Percentiles rank a stretch among this genome's conserved stretches.
Conservation (phyloP, 2,113 vertebrate genomes). For the Raja brachyura region DNA sequence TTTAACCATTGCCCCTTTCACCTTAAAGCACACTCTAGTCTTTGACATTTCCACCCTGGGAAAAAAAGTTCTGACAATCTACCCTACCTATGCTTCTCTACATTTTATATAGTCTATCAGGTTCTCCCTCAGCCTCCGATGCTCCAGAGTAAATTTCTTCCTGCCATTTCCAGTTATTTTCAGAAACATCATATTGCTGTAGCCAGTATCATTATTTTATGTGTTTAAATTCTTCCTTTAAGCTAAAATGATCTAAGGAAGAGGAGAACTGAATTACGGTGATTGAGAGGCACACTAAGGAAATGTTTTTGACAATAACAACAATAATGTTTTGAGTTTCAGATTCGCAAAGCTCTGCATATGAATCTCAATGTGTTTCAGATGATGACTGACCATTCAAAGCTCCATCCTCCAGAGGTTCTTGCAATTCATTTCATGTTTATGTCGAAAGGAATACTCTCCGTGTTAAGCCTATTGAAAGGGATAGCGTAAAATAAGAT, state of each 20-base stretch:
- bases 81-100: too few relatives aligned
- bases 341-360: not conserved
- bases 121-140: too few relatives aligned
- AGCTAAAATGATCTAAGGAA: not conserved
- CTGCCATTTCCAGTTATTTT: not conserved
- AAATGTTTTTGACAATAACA: slow-evolving; percentile 14
- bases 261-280: not conserved
- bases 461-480: slow-evolving; percentile 27
- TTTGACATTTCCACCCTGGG: too few relatives aligned
- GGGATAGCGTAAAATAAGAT: slow-evolving; percentile 8
- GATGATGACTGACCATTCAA: slow-evolving; percentile 29
- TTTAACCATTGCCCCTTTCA: too few relatives aligned
- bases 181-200: not conserved
- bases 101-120: not conserved
- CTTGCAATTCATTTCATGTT: slow-evolving; percentile 33
- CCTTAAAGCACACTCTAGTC: too few relatives aligned
- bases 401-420: slow-evolving; percentile 3
- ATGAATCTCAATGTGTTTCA: slow-evolving; percentile 28
- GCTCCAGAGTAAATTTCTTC: not conserved
- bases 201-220: not conserved
- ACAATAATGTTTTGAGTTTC: slow-evolving; percentile 7
- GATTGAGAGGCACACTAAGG: not conserved
- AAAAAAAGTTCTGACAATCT: too few relatives aligned
- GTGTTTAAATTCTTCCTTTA: not conserved
- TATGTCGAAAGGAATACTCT: slow-evolving; percentile 18